Percentiles rank a stretch among this genome's conserved stretches.
Conservation (phyloP, 64 coral and sea anemone genomes). For the Montipora sp. region DNA sequence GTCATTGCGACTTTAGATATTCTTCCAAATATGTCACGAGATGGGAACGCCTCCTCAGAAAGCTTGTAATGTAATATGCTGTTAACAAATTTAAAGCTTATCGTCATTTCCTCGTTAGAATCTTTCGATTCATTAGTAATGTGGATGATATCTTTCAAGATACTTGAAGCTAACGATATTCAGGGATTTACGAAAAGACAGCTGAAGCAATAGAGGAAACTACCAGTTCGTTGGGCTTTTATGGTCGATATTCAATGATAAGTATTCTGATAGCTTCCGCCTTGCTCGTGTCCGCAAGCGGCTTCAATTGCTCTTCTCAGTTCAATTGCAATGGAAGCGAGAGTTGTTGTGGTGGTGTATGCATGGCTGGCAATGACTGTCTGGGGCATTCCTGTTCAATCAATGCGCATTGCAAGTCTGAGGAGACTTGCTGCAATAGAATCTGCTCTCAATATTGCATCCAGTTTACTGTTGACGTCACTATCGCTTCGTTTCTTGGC, state of each 20-base stretch:
- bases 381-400: neutral
- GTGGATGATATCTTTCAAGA: neutral
- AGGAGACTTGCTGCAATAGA: neutral
- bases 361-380: neutral
- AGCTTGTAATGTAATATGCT: neutral
- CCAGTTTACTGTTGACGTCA: neutral
- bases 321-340: neutral
- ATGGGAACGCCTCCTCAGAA: neutral
- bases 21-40: neutral
- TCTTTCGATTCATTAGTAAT: neutral
- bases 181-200: neutral
- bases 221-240: neutral
- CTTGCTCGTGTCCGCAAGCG: neutral
- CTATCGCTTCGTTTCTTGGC: neutral
- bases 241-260: neutral
- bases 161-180: neutral
- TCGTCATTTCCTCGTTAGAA: neutral
- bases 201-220: neutral
- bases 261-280: neutral
- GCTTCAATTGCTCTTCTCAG: neutral
- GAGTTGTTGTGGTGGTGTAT: conserved; percentile 12
- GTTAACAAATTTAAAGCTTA: neutral
- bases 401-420: neutral
- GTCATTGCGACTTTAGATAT: neutral
- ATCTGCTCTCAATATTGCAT: neutral